Evolutionary conservation across 2,888 invertebrate genomes (phyloP).

Genomic region (Eupithecia subfuscata): DNA sequence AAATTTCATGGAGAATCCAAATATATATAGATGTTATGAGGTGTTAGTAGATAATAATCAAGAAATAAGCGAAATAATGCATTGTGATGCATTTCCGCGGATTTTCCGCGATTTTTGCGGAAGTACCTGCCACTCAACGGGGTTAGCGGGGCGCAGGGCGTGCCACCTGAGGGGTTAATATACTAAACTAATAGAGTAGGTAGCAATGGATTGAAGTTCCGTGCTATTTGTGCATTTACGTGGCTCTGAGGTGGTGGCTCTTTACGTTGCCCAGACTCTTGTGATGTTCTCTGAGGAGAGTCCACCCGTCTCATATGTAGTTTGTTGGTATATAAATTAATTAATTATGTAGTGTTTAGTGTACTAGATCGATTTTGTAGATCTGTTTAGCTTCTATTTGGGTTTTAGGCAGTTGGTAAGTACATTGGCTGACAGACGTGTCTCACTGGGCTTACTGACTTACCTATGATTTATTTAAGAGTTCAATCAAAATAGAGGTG

Average conservation of each 20-base stretch:
- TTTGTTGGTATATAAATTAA: not conserved
- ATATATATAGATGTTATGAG: no score
- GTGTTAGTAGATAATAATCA: no score
- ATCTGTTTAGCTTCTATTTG: not conserved
- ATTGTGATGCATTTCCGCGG: no score
- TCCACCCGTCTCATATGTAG: not conserved
- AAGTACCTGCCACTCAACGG: no score
- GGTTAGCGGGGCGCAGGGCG: no score
- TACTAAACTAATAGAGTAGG: no score
- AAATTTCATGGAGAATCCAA: no score
- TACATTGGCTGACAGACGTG: not conserved
- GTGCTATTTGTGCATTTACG: not conserved
- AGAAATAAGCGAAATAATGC: no score
- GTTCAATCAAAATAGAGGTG: not conserved
- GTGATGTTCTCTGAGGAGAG: not conserved
- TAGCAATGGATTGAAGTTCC: not conserved
- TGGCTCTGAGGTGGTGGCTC: no score
- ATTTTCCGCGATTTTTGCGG: no score
- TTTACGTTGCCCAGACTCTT: not conserved
- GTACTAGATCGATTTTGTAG: not conserved
- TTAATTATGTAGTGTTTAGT: not conserved
- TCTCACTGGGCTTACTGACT: not conserved
- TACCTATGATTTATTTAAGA: not conserved
- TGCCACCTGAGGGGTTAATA: no score
- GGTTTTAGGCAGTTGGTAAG: no score